Evolutionary conservation across 1,140 invertebrate species (phyloP).

Genomic region (Dreissena rostriformis): DNA sequence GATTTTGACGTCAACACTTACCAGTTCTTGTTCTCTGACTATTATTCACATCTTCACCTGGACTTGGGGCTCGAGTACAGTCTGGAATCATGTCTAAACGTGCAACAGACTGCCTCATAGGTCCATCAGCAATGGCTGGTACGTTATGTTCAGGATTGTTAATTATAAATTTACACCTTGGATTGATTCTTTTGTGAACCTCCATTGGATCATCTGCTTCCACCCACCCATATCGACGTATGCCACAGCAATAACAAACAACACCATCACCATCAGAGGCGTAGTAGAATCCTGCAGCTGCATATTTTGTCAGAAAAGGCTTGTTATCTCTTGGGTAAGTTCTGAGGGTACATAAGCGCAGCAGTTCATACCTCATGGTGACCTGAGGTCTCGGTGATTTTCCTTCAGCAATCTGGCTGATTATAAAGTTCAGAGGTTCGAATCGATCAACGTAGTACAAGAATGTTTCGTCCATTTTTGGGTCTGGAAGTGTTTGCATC

Average conservation of each 20-base stretch:
- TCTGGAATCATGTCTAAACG: constrained; percentile 4
- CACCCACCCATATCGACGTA: too few relatives aligned
- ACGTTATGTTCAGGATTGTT: constrained; percentile 24
- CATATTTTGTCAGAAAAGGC: too few relatives aligned
- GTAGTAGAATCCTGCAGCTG: too few relatives aligned
- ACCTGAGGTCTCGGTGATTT: constrained; percentile 12
- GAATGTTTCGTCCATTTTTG: neutral
- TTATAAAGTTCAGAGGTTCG: constrained; percentile 15
- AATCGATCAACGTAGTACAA: neutral
- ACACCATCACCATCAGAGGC: too few relatives aligned
- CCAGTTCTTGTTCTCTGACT: neutral
- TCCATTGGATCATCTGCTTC: too few relatives aligned
- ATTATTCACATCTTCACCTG: neutral
- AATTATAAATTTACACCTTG: too few relatives aligned
- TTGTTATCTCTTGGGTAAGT: too few relatives aligned
- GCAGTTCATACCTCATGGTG: constrained; percentile 26
- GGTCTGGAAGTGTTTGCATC: too few relatives aligned
- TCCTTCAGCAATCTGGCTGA: constrained; percentile 3
- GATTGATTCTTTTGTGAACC: too few relatives aligned
- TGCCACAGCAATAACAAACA: too few relatives aligned
- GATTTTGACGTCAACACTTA: too few relatives aligned
- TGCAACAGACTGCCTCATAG: neutral
- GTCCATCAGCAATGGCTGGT: constrained; percentile 5
- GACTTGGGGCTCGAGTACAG: neutral
- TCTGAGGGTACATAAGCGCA: too few relatives aligned